Evolutionary conservation across 2,113 vertebrate species (phyloP).

Genomic region (Sitta europaea): DNA sequence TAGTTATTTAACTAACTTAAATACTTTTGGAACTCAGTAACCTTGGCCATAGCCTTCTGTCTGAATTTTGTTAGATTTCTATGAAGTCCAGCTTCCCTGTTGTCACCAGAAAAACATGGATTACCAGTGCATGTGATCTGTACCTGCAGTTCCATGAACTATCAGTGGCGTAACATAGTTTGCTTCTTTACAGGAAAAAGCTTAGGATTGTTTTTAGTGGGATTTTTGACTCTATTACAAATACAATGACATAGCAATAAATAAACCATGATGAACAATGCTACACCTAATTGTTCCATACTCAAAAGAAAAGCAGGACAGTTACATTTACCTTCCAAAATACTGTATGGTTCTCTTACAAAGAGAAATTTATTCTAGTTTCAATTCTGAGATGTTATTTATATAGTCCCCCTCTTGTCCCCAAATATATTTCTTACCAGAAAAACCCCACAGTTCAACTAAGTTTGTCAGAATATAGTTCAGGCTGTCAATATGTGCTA

Average conservation of each 20-base stretch:
- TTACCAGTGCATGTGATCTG: neutral
- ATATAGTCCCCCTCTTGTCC: neutral
- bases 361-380: slow-evolving; percentile 25
- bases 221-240: neutral
- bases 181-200: neutral
- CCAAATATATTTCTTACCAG: neutral
- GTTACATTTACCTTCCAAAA: slow-evolving; percentile 43
- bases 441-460: neutral
- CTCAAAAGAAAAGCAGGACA: neutral
- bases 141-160: neutral
- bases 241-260: neutral
- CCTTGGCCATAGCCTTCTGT: neutral
- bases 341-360: slow-evolving; percentile 17
- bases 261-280: neutral
- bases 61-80: neutral
- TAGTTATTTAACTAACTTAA: neutral
- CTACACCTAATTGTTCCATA: slow-evolving; percentile 12
- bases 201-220: neutral
- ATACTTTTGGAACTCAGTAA: neutral
- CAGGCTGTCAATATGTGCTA: neutral
- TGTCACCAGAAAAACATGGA: neutral
- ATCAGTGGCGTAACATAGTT: neutral
- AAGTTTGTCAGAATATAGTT: neutral
- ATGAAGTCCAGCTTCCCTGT: neutral
- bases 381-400: neutral